Percentiles rank a stretch among this genome's conserved stretches.
phyloP scores from a whole-genome alignment of 2,888 invertebrate genomes.

The Ctenicera cuprea region DNA sequence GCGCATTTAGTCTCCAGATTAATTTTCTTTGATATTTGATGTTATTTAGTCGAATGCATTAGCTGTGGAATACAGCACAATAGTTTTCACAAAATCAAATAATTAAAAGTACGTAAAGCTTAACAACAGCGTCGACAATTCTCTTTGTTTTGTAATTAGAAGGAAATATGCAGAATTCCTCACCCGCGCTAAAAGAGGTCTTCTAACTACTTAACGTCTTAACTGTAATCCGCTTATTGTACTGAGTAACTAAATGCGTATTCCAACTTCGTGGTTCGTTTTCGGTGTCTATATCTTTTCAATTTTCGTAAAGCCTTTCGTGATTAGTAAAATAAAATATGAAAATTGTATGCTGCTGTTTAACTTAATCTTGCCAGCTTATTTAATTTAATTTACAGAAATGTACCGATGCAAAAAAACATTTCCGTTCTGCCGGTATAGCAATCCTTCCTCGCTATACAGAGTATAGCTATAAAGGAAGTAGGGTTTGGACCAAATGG shows the following conservation, averaged over 20 bases:
- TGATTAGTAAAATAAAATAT: background rate
- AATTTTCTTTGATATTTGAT: no score
- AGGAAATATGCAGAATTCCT: constrained; percentile 24
- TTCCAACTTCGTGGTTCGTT: constrained; percentile 27
- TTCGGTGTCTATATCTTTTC: constrained; percentile 19
- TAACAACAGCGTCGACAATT: background rate
- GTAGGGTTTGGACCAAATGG: no score
- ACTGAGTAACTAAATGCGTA: constrained; percentile 30
- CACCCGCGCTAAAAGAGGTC: constrained; percentile 25
- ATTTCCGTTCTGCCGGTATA: no score
- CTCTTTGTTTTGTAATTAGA: constrained; percentile 12
- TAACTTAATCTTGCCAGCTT: background rate
- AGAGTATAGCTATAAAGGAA: no score
- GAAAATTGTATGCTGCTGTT: background rate
- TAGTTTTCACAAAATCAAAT: no score
- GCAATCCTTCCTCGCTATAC: no score
- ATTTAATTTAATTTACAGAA: no score
- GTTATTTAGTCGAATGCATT: no score
- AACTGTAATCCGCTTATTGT: constrained; percentile 32
- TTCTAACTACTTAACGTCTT: constrained; percentile 31
- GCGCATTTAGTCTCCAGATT: no score
- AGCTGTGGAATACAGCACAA: no score
- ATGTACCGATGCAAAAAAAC: no score
- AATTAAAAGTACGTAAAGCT: no score
- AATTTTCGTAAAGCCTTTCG: background rate